phyloP scores from a whole-genome alignment of 2,888 invertebrate genomes.

The Meteorus colon region DNA sequence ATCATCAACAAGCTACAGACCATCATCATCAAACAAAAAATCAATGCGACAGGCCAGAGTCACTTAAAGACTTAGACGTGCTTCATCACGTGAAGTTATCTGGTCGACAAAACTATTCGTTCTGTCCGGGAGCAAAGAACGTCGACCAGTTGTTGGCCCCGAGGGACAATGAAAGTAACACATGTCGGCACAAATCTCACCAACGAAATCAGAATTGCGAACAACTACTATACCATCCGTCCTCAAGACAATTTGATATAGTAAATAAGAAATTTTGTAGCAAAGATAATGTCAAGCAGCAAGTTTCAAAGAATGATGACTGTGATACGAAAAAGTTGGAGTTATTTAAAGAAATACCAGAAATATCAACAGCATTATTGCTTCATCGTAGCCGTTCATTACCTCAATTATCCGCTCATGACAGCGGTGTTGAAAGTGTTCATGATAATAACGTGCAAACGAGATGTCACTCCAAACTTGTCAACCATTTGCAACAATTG shows the following conservation, averaged over 20 bases:
- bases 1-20: constrained; percentile 23
- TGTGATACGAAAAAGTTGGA: background rate
- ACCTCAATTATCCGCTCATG: constrained; percentile 79
- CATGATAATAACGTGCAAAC: constrained; percentile 74
- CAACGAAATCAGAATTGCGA: constrained; percentile 44
- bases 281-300: constrained; percentile 1
- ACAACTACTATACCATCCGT: constrained; percentile 24
- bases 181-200: constrained; percentile 14
- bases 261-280: constrained; percentile 27
- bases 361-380: constrained; percentile 51
- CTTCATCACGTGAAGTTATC: constrained; percentile 27
- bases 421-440: constrained; percentile 74
- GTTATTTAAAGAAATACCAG: constrained; percentile 45
- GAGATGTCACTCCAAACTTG: constrained; percentile 75
- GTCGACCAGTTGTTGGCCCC: constrained; percentile 46
- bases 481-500: constrained; percentile 76
- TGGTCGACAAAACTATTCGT: constrained; percentile 45
- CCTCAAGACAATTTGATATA: constrained; percentile 15
- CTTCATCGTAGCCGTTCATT: constrained; percentile 81
- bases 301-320: background rate
- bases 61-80: constrained; percentile 40
- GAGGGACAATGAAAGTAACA: constrained; percentile 42
- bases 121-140: constrained; percentile 48
- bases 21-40: constrained; percentile 28
- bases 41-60: constrained; percentile 16